These are phyloP conservation scores for Calvadosia cruxmelitensis DNA, from an alignment of 30 jellyfish, hydroid and myxozoan species.

Conservation along the genomic window DNA sequence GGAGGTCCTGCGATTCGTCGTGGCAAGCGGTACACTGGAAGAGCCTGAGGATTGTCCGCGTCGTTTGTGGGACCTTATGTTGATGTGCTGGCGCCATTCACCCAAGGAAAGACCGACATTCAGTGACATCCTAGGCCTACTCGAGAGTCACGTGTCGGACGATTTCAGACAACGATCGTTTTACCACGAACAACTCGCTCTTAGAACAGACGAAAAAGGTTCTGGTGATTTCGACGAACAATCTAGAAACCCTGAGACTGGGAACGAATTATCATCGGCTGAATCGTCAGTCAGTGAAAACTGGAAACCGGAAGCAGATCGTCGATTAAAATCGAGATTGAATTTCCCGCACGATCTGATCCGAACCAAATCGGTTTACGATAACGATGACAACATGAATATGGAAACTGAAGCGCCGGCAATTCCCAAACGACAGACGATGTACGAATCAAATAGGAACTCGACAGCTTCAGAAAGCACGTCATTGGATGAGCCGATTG, in stretches of 20 bases:
- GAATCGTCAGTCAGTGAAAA: conserved; percentile 56
- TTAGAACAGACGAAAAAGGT: neutral
- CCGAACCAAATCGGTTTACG: conserved; percentile 55
- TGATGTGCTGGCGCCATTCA: conserved; percentile 74
- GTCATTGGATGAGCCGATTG: neutral
- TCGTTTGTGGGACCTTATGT: conserved; percentile 67
- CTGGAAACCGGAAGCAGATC: conserved; percentile 59
- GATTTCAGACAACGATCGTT: conserved; percentile 51
- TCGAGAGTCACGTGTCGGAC: conserved; percentile 72
- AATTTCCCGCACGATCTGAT: conserved; percentile 2
- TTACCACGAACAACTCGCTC: conserved; percentile 37
- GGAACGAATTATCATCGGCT: conserved; percentile 32
- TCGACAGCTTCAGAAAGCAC: neutral
- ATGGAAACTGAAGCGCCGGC: conserved; percentile 48
- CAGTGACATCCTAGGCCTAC: conserved; percentile 59
- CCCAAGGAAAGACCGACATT: conserved; percentile 81
- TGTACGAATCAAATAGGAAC: neutral
- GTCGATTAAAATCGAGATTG: conserved; percentile 1
- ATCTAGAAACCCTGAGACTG: conserved; percentile 5
- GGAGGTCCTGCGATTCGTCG: conserved; percentile 71
- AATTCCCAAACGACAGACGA: conserved; percentile 9
- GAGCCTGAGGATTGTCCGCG: conserved; percentile 71
- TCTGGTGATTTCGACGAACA: neutral
- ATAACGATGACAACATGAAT: conserved; percentile 43
- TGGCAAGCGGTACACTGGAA: conserved; percentile 69